Evolutionary conservation across 2,888 invertebrate species (phyloP).

Genomic region (Ceraclea dissimilis): DNA sequence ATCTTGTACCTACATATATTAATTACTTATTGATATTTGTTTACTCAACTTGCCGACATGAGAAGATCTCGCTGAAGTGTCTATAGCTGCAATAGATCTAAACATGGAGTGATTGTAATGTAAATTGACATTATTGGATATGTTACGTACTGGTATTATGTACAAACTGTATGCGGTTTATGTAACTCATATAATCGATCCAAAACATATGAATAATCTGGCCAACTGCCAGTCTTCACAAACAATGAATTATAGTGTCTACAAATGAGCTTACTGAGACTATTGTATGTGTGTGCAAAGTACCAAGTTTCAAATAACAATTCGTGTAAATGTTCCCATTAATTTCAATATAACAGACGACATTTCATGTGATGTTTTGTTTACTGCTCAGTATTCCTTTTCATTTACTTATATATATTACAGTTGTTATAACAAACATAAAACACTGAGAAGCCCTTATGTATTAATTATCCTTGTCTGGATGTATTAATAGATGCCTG

Average conservation of each 20-base stretch:
- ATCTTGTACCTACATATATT: no score
- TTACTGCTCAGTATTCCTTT: no score
- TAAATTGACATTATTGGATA: neutral
- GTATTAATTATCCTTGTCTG: no score
- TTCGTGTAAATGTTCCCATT: neutral
- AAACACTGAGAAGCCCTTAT: no score
- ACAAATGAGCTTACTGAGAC: slow-evolving; percentile 6
- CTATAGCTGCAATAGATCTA: no score
- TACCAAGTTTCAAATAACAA: neutral
- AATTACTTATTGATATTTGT: no score
- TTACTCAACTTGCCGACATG: no score
- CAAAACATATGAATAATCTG: slow-evolving; percentile 12
- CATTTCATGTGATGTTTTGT: no score
- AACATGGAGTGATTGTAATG: neutral
- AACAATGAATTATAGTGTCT: slow-evolving; percentile 22
- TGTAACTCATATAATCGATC: neutral
- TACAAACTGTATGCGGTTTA: neutral
- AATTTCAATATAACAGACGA: neutral
- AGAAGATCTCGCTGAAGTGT: no score
- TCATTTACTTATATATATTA: no score
- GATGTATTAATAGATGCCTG: no score
- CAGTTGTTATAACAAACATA: no score
- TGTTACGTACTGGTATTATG: neutral
- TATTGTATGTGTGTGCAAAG: neutral
- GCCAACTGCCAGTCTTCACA: slow-evolving; percentile 14